Percentiles rank a stretch among this genome's conserved stretches.
Evolutionary conservation across 2,888 invertebrate species (phyloP).

Genomic region (Philhelius pedissequus): DNA sequence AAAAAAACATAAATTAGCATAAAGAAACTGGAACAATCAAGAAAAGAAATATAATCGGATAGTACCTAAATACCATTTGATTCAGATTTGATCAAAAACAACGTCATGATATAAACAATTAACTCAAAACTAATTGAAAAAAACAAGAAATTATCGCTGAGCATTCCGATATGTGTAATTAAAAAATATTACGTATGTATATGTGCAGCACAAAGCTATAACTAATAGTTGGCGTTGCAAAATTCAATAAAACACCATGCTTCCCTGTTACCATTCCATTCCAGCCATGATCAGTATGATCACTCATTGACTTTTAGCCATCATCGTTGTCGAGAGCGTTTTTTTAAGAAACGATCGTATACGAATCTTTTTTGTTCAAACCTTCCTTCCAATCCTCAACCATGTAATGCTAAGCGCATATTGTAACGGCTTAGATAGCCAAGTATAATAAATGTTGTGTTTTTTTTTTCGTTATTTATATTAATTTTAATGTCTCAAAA

Average conservation of each 20-base stretch:
- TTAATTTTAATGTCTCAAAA: constrained; percentile 44
- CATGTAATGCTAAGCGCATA: constrained; percentile 44
- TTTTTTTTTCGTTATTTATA: constrained; percentile 36
- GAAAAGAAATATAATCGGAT: too few species aligned
- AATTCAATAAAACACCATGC: constrained; percentile 59
- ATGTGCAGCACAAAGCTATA: background rate
- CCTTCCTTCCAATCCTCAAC: constrained; percentile 28
- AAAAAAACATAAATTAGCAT: too few species aligned
- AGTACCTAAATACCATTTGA: background rate
- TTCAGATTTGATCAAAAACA: background rate
- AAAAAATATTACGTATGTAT: constrained; percentile 11
- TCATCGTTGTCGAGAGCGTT: constrained; percentile 25
- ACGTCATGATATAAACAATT: background rate
- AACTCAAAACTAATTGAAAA: background rate
- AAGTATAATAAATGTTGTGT: background rate
- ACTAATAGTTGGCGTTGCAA: constrained; percentile 44
- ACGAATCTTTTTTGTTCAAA: constrained; percentile 6
- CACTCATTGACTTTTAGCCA: constrained; percentile 31
- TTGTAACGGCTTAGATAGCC: background rate
- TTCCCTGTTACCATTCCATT: constrained; percentile 29
- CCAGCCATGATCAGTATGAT: constrained; percentile 6
- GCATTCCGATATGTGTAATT: constrained; percentile 43
- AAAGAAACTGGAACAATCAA: too few species aligned
- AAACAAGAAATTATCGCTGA: constrained; percentile 5
- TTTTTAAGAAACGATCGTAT: constrained; percentile 8